Conservation (phyloP, 2,888 invertebrate species). For the Caenorhabditis sp. region DNA sequence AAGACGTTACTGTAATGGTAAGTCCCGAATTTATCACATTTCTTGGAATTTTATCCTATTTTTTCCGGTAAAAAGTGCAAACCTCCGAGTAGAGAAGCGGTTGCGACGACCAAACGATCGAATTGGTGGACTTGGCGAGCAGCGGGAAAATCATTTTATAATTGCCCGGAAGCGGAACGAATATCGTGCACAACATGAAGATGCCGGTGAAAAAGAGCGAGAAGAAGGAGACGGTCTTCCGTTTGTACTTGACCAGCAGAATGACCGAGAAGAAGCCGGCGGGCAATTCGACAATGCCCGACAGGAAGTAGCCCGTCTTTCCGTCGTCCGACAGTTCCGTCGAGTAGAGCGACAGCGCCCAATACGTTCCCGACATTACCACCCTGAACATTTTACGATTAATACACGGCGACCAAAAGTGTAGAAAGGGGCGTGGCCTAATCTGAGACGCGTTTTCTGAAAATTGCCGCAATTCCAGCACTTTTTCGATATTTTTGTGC, state of each 20-base stretch:
- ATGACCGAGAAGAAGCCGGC: constrained; percentile 69
- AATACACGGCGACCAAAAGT: too few species aligned
- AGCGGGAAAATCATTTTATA: constrained; percentile 70
- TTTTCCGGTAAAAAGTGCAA: too few species aligned
- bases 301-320: constrained; percentile 77
- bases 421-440: too few species aligned
- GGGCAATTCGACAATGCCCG: constrained; percentile 76
- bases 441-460: too few species aligned
- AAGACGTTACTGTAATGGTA: too few species aligned
- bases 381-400: constrained; percentile 57
- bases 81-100: constrained; percentile 74
- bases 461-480: too few species aligned
- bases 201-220: constrained; percentile 48
- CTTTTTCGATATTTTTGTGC: too few species aligned
- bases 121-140: constrained; percentile 74
- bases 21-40: too few species aligned
- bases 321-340: constrained; percentile 75
- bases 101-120: constrained; percentile 74
- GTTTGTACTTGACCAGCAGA: constrained; percentile 52
- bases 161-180: constrained; percentile 40
- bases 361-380: constrained; percentile 77
- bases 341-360: constrained; percentile 77
- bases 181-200: constrained; percentile 50
- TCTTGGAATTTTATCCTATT: too few species aligned
- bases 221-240: constrained; percentile 59